Conservation (phyloP, 2,797 vertebrate genomes). For the Amblyopsis hoosieri region DNA sequence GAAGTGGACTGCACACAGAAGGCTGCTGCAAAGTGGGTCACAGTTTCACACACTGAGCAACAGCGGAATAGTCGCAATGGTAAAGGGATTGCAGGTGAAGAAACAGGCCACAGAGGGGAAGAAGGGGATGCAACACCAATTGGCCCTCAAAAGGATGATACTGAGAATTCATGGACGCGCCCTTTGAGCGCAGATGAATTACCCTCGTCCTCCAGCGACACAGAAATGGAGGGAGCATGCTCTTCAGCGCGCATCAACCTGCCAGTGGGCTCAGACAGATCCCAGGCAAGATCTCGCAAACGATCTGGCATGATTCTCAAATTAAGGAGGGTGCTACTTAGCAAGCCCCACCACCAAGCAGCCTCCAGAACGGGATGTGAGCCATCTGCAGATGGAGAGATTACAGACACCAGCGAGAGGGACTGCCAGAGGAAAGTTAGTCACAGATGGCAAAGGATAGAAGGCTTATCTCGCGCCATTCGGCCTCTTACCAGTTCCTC, state of each 20-base stretch:
- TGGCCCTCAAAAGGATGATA: conserved; percentile 6
- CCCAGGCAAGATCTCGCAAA: conserved; percentile 38
- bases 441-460: conserved; percentile 38
- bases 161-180: conserved; percentile 58
- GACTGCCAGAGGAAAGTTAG: conserved; percentile 9
- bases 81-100: conserved; percentile 13
- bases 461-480: conserved; percentile 35
- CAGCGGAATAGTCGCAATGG: conserved; percentile 9
- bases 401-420: conserved; percentile 11
- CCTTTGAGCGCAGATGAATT: conserved; percentile 65
- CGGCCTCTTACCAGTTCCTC: conserved; percentile 48
- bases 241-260: conserved; percentile 2
- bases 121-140: conserved; percentile 19
- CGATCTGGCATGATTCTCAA: conserved; percentile 75
- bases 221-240: conserved; percentile 44
- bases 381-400: conserved; percentile 11
- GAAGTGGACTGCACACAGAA: conserved; percentile 23
- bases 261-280: conserved; percentile 12
- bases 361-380: conserved; percentile 54
- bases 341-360: conserved; percentile 32
- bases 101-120: neutral
- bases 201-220: conserved; percentile 44
- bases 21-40: conserved; percentile 16
- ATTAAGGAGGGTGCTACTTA: conserved; percentile 70
- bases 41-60: conserved; percentile 17